These are phyloP conservation scores for Colistium nudipinnis DNA, from an alignment of 2,113 vertebrate genomes.

Conservation along the genomic window DNA sequence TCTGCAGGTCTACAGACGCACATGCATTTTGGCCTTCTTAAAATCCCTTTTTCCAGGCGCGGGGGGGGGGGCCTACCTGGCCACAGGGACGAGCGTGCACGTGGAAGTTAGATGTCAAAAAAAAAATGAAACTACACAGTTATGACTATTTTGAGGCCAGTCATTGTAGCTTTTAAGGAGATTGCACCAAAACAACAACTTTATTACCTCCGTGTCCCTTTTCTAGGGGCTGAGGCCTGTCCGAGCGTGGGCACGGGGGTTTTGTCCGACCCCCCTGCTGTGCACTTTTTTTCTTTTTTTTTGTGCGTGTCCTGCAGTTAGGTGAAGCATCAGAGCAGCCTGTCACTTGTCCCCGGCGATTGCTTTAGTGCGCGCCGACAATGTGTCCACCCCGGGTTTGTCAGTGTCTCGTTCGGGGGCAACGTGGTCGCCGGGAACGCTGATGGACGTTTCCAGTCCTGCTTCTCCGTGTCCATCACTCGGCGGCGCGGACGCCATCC, in stretches of 20 bases:
- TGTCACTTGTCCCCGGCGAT: conserved; percentile 79
- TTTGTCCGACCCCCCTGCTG: no score
- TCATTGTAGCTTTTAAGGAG: no score
- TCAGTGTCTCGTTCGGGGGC: conserved; percentile 81
- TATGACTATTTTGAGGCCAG: no score
- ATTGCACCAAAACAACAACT: no score
- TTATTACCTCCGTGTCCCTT: no score
- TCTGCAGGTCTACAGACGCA: conserved; percentile 21
- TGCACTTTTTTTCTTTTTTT: no score
- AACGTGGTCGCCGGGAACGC: conserved; percentile 67
- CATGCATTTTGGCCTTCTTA: conserved; percentile 3
- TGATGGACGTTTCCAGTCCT: conserved; percentile 83
- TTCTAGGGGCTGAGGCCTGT: no score
- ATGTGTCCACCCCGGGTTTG: conserved; percentile 81
- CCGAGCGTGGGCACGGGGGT: no score
- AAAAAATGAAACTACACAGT: no score
- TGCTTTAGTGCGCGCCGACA: conserved; percentile 79
- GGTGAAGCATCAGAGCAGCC: conserved; percentile 74
- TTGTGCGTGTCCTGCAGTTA: conserved; percentile 60
- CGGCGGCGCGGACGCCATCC: conserved; percentile 44
- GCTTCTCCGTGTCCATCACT: conserved; percentile 80
- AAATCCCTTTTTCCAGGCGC: not conserved
- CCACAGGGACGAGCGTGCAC: conserved; percentile 33
- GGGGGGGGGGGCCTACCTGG: conserved; percentile 26
- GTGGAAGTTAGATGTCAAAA: no score